A percentile compares a stretch with the other conserved stretches of the same genome.
These are phyloP conservation scores for Chaetorhynchus papuensis DNA, from an alignment of 2,113 vertebrate species.

Conservation along the genomic window DNA sequence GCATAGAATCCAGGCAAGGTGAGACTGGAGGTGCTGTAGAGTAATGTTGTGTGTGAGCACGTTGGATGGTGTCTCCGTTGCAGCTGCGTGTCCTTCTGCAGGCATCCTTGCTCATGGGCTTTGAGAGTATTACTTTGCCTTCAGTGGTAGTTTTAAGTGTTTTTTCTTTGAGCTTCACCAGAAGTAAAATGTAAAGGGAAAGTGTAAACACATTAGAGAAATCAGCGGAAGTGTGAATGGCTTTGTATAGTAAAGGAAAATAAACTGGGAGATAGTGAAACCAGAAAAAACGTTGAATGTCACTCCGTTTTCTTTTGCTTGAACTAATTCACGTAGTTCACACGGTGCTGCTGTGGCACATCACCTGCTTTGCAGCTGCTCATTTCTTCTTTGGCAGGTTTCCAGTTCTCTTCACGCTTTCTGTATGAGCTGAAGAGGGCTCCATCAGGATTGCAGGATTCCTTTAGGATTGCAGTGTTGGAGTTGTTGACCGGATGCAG, in stretches of 20 bases:
- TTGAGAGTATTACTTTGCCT: neutral
- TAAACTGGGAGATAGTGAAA: neutral
- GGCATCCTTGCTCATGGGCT: neutral
- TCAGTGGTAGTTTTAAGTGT: neutral
- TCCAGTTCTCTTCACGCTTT: neutral
- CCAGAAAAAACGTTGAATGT: neutral
- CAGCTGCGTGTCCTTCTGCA: rapidly evolving
- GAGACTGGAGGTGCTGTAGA: neutral
- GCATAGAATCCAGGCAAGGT: neutral
- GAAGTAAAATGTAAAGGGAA: neutral
- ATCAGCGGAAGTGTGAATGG: neutral
- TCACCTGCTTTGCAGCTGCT: neutral
- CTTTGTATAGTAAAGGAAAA: neutral
- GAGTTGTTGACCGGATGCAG: rapidly evolving
- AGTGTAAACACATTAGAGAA: neutral
- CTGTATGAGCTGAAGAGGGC: neutral
- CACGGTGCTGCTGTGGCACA: neutral
- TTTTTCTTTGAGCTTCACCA: neutral
- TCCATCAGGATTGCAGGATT: neutral
- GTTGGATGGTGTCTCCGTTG: no score
- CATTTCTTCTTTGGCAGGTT: neutral
- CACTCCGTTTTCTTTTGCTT: neutral
- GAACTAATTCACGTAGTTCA: neutral
- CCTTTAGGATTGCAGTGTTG: rapidly evolving
- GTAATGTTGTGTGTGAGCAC: rapidly evolving